Percentiles rank a stretch among this genome's conserved stretches.
These are phyloP conservation scores for Drosophila ogumai DNA, from an alignment of 1,140 invertebrate species.

Conservation along the genomic window DNA sequence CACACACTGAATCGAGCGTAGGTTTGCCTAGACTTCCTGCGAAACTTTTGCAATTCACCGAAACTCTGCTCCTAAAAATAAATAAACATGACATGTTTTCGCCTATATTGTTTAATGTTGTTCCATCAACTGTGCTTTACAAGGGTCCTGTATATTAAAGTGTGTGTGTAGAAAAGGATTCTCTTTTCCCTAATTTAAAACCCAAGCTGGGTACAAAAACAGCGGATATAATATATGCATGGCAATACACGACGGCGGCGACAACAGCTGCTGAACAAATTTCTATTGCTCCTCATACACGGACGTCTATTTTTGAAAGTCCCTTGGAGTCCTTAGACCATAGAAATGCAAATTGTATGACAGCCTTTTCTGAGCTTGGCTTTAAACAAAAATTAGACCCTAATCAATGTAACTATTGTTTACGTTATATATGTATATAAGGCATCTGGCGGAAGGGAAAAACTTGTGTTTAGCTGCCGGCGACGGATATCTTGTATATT, in stretches of 20 bases:
- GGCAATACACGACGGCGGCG: slow-evolving; percentile 36
- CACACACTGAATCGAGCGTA: background rate
- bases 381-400: slow-evolving; percentile 58
- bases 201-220: slow-evolving; percentile 18
- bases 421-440: slow-evolving; percentile 22
- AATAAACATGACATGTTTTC: slow-evolving; percentile 31
- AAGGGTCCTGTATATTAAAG: slow-evolving; percentile 34
- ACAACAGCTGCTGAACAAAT: slow-evolving; percentile 54
- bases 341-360: slow-evolving; percentile 62
- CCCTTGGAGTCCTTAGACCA: slow-evolving; percentile 5
- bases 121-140: slow-evolving; percentile 26
- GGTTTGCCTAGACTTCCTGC: background rate
- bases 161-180: slow-evolving; percentile 11
- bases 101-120: slow-evolving; percentile 19
- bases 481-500: slow-evolving; percentile 16
- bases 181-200: slow-evolving; percentile 22
- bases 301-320: slow-evolving; percentile 35
- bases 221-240: slow-evolving; percentile 66
- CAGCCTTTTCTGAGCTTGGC: slow-evolving; percentile 29
- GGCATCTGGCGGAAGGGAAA: slow-evolving; percentile 23
- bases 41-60: slow-evolving; percentile 18
- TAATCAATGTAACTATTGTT: slow-evolving; percentile 65
- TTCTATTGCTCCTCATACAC: slow-evolving; percentile 36
- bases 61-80: slow-evolving; percentile 11
- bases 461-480: slow-evolving; percentile 15